These are phyloP conservation scores for Acrocephalus arundinaceus DNA, from an alignment of 2,113 vertebrate species.

Conservation along the genomic window DNA sequence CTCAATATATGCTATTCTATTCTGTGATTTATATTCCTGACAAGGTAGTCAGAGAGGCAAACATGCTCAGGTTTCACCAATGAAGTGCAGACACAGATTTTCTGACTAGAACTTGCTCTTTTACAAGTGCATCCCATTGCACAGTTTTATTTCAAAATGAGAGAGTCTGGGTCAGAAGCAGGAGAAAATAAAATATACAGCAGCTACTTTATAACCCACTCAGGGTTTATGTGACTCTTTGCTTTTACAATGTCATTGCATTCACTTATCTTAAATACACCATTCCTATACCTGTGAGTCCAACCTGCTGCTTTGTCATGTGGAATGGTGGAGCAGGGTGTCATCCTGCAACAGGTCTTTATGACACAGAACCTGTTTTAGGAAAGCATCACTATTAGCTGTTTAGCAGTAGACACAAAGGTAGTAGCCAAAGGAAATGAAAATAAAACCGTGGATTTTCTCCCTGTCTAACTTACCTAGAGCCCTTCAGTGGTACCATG, in stretches of 20 bases:
- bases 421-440: not conserved
- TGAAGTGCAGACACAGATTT: not conserved
- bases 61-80: not conserved
- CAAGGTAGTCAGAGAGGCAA: not conserved
- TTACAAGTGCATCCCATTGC: not conserved
- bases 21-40: not conserved
- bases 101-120: not conserved
- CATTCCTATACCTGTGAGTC: not conserved
- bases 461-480: not conserved
- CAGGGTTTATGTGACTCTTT: not conserved
- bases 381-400: not conserved
- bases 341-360: not conserved
- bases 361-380: not conserved
- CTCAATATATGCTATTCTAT: not conserved
- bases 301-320: fast-evolving
- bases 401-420: not conserved
- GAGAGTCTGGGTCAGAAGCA: not conserved
- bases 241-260: not conserved
- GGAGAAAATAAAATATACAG: conserved; percentile 11
- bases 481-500: not conserved
- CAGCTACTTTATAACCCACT: not conserved
- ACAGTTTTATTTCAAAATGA: conserved; percentile 3
- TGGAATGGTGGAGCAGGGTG: not conserved
- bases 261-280: not conserved
- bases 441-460: not conserved